These are phyloP conservation scores for Xylophagus ater DNA, from an alignment of 2,888 invertebrate genomes.

Conservation along the genomic window DNA sequence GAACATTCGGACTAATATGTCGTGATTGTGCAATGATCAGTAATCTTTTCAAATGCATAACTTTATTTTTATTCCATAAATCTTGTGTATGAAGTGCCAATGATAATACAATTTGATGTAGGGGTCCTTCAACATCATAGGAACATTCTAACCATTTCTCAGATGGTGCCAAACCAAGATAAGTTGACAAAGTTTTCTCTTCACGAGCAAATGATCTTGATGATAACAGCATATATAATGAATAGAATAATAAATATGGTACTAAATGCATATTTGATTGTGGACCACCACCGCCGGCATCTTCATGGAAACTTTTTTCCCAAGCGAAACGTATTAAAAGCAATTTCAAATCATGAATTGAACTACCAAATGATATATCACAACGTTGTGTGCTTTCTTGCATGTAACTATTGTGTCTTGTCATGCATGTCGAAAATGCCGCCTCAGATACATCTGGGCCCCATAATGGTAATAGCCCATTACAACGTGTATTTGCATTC, in stretches of 20 bases:
- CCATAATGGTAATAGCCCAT: constrained; percentile 92
- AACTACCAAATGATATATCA: constrained; percentile 37
- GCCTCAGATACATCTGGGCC: constrained; percentile 90
- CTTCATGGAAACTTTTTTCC: constrained; percentile 93
- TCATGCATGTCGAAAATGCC: constrained; percentile 85
- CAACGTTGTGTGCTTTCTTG: constrained; percentile 41
- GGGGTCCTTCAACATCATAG: constrained; percentile 83
- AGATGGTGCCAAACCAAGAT: constrained; percentile 51
- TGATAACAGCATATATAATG: constrained; percentile 87
- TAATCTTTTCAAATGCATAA: constrained; percentile 64
- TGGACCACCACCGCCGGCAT: constrained; percentile 93
- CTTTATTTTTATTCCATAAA: constrained; percentile 62
- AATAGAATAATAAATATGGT: constrained; percentile 88
- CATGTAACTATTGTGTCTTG: constrained; percentile 80
- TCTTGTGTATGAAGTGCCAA: constrained; percentile 65
- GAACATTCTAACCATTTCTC: constrained; percentile 66
- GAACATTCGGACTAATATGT: constrained; percentile 48
- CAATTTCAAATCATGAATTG: constrained; percentile 87
- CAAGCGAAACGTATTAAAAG: constrained; percentile 79
- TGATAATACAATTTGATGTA: constrained; percentile 77
- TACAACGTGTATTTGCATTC: constrained; percentile 96
- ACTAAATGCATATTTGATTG: constrained; percentile 96
- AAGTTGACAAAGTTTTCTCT: constrained; percentile 61
- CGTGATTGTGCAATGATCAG: constrained; percentile 69
- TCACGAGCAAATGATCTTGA: constrained; percentile 67